Conservation (phyloP, 2,797 vertebrate species). For the Cryptoprocta ferox region DNA sequence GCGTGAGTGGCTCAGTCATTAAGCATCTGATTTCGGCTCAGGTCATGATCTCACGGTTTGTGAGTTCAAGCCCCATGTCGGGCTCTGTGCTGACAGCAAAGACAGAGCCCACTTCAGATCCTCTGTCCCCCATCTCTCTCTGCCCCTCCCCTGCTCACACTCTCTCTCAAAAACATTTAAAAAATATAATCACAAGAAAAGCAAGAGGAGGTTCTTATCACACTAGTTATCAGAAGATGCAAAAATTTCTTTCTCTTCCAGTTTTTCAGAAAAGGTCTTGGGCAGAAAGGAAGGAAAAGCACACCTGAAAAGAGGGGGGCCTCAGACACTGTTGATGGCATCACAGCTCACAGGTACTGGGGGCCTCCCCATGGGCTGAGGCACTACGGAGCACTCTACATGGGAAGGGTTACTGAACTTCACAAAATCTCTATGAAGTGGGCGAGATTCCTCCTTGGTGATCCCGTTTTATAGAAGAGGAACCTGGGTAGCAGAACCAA, state of each 20-base stretch:
- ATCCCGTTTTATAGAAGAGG: neutral
- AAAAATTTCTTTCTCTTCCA: neutral
- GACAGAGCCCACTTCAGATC: no score
- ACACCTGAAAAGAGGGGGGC: neutral
- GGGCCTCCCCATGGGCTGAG: accelerated
- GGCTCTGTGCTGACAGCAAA: no score
- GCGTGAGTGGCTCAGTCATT: no score
- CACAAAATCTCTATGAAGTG: neutral
- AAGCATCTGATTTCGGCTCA: no score
- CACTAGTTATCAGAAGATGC: neutral
- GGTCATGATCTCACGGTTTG: no score
- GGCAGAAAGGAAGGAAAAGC: neutral
- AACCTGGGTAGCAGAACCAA: neutral
- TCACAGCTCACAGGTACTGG: no score
- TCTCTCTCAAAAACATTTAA: neutral
- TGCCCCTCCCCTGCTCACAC: no score
- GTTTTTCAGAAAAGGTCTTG: neutral
- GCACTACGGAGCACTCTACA: accelerated
- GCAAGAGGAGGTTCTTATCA: neutral
- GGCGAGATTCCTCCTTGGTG: no score
- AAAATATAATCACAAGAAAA: neutral
- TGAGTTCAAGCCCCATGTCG: no score
- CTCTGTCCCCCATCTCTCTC: no score
- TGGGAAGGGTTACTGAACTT: neutral
- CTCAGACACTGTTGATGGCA: accelerated